Conservation (phyloP, 1,140 invertebrate genomes). For the Drosophila dunni region DNA sequence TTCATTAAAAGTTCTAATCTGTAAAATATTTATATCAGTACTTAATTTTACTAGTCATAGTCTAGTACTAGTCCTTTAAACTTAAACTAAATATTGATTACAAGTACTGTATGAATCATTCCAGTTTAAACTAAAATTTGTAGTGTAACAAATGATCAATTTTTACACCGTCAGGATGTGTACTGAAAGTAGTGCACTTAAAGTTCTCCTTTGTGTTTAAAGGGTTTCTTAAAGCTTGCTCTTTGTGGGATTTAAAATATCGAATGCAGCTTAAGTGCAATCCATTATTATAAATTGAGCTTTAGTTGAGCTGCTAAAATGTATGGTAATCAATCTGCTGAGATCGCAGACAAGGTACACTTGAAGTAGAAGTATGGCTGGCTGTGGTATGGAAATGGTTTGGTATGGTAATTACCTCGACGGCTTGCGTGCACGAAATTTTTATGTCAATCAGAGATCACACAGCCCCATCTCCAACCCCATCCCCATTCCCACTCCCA, state of each 20-base stretch:
- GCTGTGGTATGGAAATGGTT: constrained; percentile 38
- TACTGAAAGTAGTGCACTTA: neutral
- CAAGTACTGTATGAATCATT: too few species aligned
- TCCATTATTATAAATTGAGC: constrained; percentile 67
- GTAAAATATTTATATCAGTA: too few species aligned
- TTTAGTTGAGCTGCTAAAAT: constrained; percentile 62
- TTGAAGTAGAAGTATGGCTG: constrained; percentile 5
- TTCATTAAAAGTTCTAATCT: too few species aligned
- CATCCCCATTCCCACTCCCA: constrained; percentile 7
- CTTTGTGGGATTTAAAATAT: constrained; percentile 1
- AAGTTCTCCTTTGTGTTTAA: neutral
- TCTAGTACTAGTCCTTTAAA: too few species aligned
- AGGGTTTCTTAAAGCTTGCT: neutral
- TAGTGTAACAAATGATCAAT: too few species aligned
- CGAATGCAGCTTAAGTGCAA: constrained; percentile 28
- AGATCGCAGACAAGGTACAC: constrained; percentile 60
- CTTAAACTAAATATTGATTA: too few species aligned
- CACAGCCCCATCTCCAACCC: constrained; percentile 31
- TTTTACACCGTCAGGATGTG: too few species aligned
- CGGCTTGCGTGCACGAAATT: constrained; percentile 78
- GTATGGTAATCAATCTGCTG: constrained; percentile 78
- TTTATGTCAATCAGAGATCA: constrained; percentile 76
- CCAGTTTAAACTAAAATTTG: too few species aligned
- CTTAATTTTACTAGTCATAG: too few species aligned
- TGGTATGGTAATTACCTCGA: constrained; percentile 70